phyloP scores from a whole-genome alignment of 2,113 vertebrate species.

The Peucedramus taeniatus region DNA sequence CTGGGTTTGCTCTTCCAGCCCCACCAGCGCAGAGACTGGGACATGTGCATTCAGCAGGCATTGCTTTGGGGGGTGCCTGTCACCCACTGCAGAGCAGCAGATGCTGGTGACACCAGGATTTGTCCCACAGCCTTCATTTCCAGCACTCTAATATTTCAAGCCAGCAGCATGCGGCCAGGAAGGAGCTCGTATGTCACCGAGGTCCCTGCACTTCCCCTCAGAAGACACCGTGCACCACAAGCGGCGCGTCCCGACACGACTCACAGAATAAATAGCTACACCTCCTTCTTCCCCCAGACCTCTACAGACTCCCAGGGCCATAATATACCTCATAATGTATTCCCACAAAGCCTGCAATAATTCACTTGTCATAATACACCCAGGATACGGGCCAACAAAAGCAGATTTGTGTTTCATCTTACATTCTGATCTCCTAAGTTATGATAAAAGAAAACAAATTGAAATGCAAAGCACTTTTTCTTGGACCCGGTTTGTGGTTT shows the following conservation, averaged over 20 bases:
- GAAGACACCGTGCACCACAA: neutral
- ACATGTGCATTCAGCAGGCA: rapidly evolving
- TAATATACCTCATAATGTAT: neutral
- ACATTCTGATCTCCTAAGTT: conserved; percentile 20
- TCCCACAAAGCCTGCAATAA: conserved; percentile 30
- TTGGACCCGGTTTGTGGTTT: neutral
- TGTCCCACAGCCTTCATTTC: neutral
- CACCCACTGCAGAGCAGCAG: neutral
- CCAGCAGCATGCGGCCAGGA: neutral
- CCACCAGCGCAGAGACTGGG: rapidly evolving
- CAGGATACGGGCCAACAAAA: conserved; percentile 40
- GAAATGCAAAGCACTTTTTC: conserved; percentile 15
- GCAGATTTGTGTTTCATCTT: conserved; percentile 44
- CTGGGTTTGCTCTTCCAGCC: neutral
- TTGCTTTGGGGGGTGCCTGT: rapidly evolving
- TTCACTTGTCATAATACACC: conserved; percentile 29
- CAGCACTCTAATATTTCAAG: neutral
- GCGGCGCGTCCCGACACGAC: rapidly evolving
- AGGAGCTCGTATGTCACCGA: neutral
- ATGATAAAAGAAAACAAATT: conserved; percentile 47
- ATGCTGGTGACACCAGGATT: neutral
- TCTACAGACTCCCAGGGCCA: neutral
- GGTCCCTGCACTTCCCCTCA: neutral
- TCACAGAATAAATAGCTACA: neutral
- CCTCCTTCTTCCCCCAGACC: conserved; percentile 1